Evolutionary conservation across 2,888 invertebrate species (phyloP).

Genomic region (Drosophila imparisetae): DNA sequence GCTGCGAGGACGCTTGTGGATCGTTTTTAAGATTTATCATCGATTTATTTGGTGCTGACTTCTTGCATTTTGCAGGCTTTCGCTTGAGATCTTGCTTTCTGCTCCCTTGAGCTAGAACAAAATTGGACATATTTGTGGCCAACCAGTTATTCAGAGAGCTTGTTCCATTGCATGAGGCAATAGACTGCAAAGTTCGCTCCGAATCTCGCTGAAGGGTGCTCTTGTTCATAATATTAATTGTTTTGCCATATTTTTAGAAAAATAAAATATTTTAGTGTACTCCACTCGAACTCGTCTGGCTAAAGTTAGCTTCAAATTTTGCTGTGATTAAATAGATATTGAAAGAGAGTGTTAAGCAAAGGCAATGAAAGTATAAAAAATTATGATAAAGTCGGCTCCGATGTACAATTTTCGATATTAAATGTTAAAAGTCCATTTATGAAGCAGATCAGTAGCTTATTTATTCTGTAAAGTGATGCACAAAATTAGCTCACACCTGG

Average conservation of each 20-base stretch:
- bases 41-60: neutral
- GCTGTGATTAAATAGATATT: neutral
- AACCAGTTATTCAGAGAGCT: no score
- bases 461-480: neutral
- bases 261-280: neutral
- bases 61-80: neutral
- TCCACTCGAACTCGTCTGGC: neutral
- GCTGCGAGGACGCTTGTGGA: neutral
- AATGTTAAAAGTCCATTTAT: neutral
- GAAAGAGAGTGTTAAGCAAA: neutral
- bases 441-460: neutral
- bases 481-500: neutral
- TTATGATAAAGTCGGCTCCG: neutral
- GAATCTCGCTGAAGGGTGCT: neutral
- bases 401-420: neutral
- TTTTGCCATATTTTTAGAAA: neutral
- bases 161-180: neutral
- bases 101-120: neutral
- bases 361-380: neutral
- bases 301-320: neutral
- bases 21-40: neutral
- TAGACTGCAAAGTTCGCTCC: neutral
- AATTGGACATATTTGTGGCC: neutral
- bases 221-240: no score
- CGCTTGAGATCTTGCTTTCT: neutral